Evolutionary conservation across 2,888 invertebrate species (phyloP), one percentile per base, ranked within the genome.

Genomic region (Hartigia nigra): DNA sequence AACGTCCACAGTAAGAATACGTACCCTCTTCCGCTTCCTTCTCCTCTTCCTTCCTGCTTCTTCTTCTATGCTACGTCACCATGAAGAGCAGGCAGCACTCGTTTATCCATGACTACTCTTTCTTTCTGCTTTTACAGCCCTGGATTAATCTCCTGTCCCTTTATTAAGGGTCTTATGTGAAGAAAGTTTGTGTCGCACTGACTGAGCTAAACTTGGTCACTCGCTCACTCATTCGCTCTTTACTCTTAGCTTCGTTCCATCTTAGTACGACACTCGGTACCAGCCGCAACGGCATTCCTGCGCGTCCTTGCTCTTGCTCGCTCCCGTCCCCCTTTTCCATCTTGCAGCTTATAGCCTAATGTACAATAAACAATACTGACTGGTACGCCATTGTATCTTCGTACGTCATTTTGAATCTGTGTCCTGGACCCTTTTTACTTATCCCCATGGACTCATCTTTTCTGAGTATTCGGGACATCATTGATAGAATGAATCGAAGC

Each of bases 311-410:
- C 77, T 77, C 79, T 75, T 74, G 79, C 75, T 79, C 77, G 74
- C 39, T 55, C 78, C 74, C 78, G 70, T 79, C 80, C 74, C 76
- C 75, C 81, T 82, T 78, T 82, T 81, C 77, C 77, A 76, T 75
- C 69, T 80, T 81, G 81, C 76, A 69, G 36, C 69, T 72, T 70
- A 69, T 74, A 79, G 35, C 23, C 70, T 69, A 35, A n/a, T 75
- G 69, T 72, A 82, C 82, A 85, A 85, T 85, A 84, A 85, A 85
- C 85, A 85, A 82, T 85, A 80, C 81, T 69, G 80, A 74, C 80
- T n/a, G 79, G 78, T 82, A 83, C 85, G 84, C 83, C 82, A 85
- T 85, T 85, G 85, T 23, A 55, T 55, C 55, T 85, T 81, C 78
- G 81, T 81, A 80, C 78, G 81, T 82, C 83, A 75, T 37, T 79